phyloP scores from a whole-genome alignment of 2,113 vertebrate genomes.

The Lasiurus borealis region DNA sequence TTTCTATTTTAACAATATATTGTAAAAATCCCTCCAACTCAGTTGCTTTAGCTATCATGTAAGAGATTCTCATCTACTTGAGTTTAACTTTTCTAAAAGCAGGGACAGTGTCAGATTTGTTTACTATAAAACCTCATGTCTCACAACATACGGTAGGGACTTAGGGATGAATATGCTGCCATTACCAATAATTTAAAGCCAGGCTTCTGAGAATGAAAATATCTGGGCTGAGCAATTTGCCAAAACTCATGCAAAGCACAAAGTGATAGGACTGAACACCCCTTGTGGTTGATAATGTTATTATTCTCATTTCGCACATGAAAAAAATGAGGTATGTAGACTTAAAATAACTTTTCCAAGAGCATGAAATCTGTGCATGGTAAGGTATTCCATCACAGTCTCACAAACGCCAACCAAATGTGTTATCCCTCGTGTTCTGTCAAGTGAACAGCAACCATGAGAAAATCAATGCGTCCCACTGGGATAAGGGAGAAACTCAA shows the following conservation, averaged over 20 bases:
- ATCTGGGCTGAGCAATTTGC: background rate
- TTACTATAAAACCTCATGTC: background rate
- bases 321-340: background rate
- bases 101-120: background rate
- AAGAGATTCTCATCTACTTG: background rate
- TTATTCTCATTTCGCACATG: background rate
- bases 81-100: background rate
- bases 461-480: background rate
- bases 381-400: background rate
- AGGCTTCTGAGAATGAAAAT: slow-evolving; percentile 22
- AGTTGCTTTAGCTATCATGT: background rate
- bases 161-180: slow-evolving; percentile 19
- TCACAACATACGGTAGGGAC: background rate
- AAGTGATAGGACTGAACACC: background rate
- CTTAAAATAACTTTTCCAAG: background rate
- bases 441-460: background rate
- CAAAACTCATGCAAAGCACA: background rate
- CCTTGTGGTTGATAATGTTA: background rate
- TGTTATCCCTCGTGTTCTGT: background rate
- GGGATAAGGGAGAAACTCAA: background rate
- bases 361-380: background rate
- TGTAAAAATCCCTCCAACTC: background rate
- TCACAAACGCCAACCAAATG: background rate
- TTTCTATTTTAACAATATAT: background rate
- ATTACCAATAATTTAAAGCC: background rate